Conservation (phyloP, 2,888 invertebrate species). For the Pomacea canaliculata region DNA sequence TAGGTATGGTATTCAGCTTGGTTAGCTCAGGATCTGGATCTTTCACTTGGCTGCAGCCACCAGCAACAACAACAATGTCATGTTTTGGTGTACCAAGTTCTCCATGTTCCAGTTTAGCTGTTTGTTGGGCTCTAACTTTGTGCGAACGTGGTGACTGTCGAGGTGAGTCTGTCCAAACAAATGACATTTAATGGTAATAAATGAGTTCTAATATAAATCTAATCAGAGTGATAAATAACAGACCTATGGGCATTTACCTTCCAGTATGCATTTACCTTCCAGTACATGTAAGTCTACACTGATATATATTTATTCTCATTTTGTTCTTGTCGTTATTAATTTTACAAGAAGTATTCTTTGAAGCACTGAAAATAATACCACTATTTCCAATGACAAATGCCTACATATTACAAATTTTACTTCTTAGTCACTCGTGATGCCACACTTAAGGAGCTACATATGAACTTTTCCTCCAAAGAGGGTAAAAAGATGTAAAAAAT, state of each 20-base stretch:
- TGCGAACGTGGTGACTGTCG: slow-evolving; percentile 52
- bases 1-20: slow-evolving; percentile 77
- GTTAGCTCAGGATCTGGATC: slow-evolving; percentile 63
- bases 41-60: slow-evolving; percentile 40
- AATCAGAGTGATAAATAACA: background rate
- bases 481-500: too few relatives aligned
- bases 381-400: background rate
- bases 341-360: background rate
- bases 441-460: too few relatives aligned
- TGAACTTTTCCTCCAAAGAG: too few relatives aligned
- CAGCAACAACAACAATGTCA: slow-evolving; percentile 66
- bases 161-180: slow-evolving; percentile 46
- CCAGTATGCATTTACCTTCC: too few relatives aligned
- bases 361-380: background rate
- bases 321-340: background rate
- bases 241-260: background rate
- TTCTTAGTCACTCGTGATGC: too few relatives aligned
- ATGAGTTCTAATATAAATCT: background rate
- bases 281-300: too few relatives aligned
- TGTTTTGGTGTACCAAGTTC: slow-evolving; percentile 52
- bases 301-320: too few relatives aligned
- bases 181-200: too few relatives aligned
- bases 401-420: background rate
- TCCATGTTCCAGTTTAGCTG: slow-evolving; percentile 27
- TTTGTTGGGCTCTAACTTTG: slow-evolving; percentile 22